phyloP scores from a whole-genome alignment of 2,797 vertebrate genomes.

The Phoebastria nigripes region DNA sequence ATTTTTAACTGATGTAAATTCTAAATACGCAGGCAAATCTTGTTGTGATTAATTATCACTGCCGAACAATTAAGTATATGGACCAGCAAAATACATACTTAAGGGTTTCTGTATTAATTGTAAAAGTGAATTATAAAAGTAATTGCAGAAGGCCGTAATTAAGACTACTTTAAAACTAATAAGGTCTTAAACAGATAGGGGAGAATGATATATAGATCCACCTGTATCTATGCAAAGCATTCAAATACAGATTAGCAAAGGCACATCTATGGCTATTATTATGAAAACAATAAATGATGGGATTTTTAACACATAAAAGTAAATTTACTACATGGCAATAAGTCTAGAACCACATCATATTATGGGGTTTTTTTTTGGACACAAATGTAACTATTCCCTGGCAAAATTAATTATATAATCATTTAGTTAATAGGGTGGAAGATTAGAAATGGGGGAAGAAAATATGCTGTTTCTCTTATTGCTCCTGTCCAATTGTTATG shows the following conservation, averaged over 20 bases:
- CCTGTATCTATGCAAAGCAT: background rate
- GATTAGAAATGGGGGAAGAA: background rate
- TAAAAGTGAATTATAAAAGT: background rate
- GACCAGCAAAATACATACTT: background rate
- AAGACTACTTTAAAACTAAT: background rate
- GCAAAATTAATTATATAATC: background rate
- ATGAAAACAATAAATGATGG: background rate
- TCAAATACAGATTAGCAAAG: background rate
- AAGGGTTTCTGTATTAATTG: background rate
- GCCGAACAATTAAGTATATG: background rate
- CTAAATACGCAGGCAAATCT: background rate
- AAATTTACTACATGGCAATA: background rate
- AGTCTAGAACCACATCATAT: background rate
- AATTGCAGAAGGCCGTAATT: background rate
- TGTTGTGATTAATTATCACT: background rate
- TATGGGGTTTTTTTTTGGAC: rapidly evolving
- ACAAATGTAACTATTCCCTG: background rate
- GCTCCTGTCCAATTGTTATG: background rate
- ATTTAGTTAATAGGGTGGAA: background rate
- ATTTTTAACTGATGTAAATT: background rate
- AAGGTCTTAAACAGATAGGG: background rate
- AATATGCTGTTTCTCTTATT: background rate
- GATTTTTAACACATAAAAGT: background rate
- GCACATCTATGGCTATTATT: background rate
- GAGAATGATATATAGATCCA: background rate